Evolutionary conservation across 2,888 invertebrate species (phyloP).

Genomic region (Caenorhabditis uteleia): DNA sequence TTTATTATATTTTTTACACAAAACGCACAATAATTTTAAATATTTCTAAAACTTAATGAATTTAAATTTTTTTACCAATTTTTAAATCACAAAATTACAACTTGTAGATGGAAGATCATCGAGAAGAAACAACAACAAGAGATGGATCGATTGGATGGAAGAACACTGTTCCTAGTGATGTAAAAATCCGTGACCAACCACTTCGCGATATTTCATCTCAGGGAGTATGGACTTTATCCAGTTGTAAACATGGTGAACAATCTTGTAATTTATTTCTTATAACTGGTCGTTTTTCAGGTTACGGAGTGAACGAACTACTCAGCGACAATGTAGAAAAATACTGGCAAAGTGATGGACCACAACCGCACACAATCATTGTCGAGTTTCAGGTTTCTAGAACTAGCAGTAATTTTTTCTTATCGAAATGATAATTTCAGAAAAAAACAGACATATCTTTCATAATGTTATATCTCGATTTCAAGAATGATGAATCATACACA

Average conservation of each 20-base stretch:
- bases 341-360: constrained; percentile 98
- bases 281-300: constrained; percentile 74
- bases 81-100: no score
- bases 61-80: constrained; percentile 2
- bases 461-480: constrained; percentile 95
- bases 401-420: not conserved
- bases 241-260: constrained; percentile 98
- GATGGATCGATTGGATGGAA: constrained; percentile 42
- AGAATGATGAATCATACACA: constrained; percentile 97
- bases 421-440: constrained; percentile 72
- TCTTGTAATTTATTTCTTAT: no score
- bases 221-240: constrained; percentile 96
- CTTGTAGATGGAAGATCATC: no score
- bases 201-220: constrained; percentile 86
- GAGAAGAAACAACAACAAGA: constrained; percentile 12
- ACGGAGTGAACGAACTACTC: constrained; percentile 93
- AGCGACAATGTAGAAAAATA: constrained; percentile 96
- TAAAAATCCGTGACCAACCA: constrained; percentile 55
- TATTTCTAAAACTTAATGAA: not conserved
- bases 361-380: constrained; percentile 95
- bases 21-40: not conserved
- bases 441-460: constrained; percentile 80
- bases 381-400: constrained; percentile 49
- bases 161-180: constrained; percentile 35
- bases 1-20: not conserved